Base-by-base conservation (phyloP, 2,797 vertebrate genomes). In the Brachyalestes nurse region DNA sequence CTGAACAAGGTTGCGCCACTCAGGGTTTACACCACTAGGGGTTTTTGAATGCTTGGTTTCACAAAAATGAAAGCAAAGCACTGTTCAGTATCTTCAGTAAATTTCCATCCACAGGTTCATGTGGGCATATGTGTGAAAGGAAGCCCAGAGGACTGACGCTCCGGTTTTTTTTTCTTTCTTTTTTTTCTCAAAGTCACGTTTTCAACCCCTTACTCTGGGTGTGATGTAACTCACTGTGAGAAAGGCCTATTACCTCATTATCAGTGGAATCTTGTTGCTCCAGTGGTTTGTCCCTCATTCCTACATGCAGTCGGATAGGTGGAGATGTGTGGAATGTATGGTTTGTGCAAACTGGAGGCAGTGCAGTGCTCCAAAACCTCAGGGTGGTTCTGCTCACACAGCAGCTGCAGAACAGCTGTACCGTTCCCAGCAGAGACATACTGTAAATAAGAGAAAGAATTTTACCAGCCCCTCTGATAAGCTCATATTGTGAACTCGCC, bases 321-420 rank as follows among this genome's bases (percentile, higher is more conserved):
- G 64, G 67, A 72, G 51, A 62, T 19, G 13, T 42, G 61, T 74
- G 73, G 64, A 77, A 67, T 75, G 49, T 72, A 71, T 40, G 69
- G 69, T 78, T 58, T 40, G 61, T 55, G 57, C n/a, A 47, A 69
- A 65, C n/a, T n/a, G n/a, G 62, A 69, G 45, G 65, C 62, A 69
- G 34, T 45, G 45, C 6, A 62, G 28, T 51, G 21, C 66, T 57
- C 19, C 23, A 75, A 87, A 87, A 82, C 81, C 77, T 76, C 58
- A 28, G 84, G 78, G 86, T 87, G 85, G 72, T 82, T 86, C 81
- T 74, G 72, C 83, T 77, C 84, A 84, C 84, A 82, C 86, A 90
- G 87, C 90, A 91, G 87, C 88, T 91, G 91, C 84, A 73, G 60
- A 90, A 86, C 90, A 92, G 89, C 90, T 92, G 89, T 85, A 69